Evolutionary conservation across 2,797 vertebrate genomes (phyloP).

Genomic region (Hybognathus amarus): DNA sequence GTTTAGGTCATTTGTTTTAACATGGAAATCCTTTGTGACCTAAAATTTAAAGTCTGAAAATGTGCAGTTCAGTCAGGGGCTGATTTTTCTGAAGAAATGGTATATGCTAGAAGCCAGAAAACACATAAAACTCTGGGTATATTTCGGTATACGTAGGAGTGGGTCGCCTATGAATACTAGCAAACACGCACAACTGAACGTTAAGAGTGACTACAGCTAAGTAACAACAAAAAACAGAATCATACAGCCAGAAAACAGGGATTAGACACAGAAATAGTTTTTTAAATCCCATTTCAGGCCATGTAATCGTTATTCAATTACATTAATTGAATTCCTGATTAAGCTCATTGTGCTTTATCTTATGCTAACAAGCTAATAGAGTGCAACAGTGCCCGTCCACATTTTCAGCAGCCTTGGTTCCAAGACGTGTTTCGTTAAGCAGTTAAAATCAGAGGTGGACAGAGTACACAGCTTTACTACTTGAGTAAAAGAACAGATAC

Average conservation of each 20-base stretch:
- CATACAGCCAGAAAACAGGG: conserved; percentile 45
- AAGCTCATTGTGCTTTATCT: not conserved
- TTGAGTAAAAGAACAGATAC: too few relatives aligned
- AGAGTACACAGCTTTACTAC: too few relatives aligned
- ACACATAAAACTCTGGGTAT: not conserved
- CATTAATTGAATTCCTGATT: not conserved
- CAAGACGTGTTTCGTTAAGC: not conserved
- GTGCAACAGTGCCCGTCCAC: not conserved
- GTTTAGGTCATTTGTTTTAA: not conserved
- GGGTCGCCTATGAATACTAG: conserved; percentile 34
- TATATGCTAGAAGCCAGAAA: conserved; percentile 11
- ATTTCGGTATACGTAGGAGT: conserved; percentile 9
- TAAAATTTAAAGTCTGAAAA: not conserved
- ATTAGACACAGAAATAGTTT: conserved; percentile 29
- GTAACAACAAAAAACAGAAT: conserved; percentile 35
- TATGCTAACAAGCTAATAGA: not conserved
- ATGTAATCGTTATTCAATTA: conserved; percentile 4
- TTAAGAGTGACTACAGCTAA: conserved; percentile 48
- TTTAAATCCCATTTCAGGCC: not conserved
- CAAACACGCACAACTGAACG: conserved; percentile 6
- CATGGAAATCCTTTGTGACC: conserved; percentile 1
- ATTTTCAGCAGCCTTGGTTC: not conserved
- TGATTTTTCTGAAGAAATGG: not conserved
- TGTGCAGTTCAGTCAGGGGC: conserved; percentile 50
- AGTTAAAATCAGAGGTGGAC: not conserved